Percentiles rank a stretch among this genome's conserved stretches.
Evolutionary conservation across 2,797 vertebrate genomes (phyloP).

Genomic region (Hyperoplus immaculatus): DNA sequence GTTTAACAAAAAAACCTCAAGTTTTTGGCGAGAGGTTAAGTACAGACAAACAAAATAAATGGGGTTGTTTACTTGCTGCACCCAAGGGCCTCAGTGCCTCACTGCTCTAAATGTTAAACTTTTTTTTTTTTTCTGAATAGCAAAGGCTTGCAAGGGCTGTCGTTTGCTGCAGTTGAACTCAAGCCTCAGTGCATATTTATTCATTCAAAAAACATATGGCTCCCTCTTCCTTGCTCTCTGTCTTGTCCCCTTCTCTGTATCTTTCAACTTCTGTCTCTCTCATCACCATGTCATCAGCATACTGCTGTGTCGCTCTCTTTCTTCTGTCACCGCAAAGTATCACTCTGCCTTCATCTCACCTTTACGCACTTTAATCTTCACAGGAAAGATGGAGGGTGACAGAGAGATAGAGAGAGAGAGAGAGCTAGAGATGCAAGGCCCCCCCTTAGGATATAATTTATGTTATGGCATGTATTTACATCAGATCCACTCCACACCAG

Average conservation of each 20-base stretch:
- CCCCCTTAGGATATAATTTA: constrained; percentile 49
- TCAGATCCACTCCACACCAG: constrained; percentile 43
- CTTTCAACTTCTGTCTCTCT: constrained; percentile 56
- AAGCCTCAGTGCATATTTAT: constrained; percentile 38
- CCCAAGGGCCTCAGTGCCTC: constrained; percentile 11
- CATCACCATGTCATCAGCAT: constrained; percentile 69
- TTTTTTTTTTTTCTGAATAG: constrained; percentile 37
- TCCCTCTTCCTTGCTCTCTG: constrained; percentile 17
- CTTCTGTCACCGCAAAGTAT: constrained; percentile 53
- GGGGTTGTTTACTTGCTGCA: constrained; percentile 29
- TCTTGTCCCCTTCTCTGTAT: constrained; percentile 2
- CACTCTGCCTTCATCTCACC: constrained; percentile 41
- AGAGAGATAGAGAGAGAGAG: constrained; percentile 4
- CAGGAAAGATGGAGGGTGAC: not conserved
- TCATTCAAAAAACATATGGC: constrained; percentile 39
- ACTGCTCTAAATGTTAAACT: constrained; percentile 30
- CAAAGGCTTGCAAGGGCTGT: constrained; percentile 14
- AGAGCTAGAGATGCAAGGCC: constrained; percentile 13
- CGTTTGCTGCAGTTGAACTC: constrained; percentile 17
- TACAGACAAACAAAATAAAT: constrained; percentile 37
- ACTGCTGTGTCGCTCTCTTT: constrained; percentile 50
- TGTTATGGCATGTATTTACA: constrained; percentile 67
- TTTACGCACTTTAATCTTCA: constrained; percentile 63
- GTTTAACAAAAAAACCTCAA: constrained; percentile 1
- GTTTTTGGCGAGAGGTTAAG: constrained; percentile 26